Base-by-base conservation (phyloP, 1,140 invertebrate genomes). In the Lepidurus couesii region DNA sequence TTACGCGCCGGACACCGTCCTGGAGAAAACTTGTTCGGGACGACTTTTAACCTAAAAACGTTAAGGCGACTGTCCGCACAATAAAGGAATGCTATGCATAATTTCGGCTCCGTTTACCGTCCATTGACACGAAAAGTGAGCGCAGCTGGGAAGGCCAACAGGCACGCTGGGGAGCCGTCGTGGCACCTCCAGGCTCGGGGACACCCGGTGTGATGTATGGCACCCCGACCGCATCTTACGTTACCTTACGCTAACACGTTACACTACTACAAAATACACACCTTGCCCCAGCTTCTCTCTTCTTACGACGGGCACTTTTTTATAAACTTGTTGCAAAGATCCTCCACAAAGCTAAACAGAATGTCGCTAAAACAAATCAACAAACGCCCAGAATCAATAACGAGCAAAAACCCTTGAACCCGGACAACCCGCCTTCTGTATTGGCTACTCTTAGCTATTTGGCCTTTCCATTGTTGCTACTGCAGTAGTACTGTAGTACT, bases 41-140 rank as follows among this genome's bases (percentile, higher is more conserved):
- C 2, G 34, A 34, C 34, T 34, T 34, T 34, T 34, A 34, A 34
- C 34, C 34, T 34, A 34, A 34, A 34, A 34, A 34, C 34, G 53
- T 65, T 16, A 21, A 21, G 53, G 53, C 5, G n/a, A 65, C 21
- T 65, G 53, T 65, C 53, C 21, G 53, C 53, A 21, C 53, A 65
- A 65, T 65, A 65, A 65, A 65, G 53, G 53, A 65, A 65, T 65
- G 53, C 53, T 65, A 65, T 65, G 53, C 53, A 65, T 65, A 65
- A 65, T 65, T 65, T 65, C 53, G 53, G 53, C 53, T 65, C 53
- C 53, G 53, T 65, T 65, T 65, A 65, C 53, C 53, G 53, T 65
- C 53, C 53, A 65, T 65, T 65, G 53, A 65, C 53, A 65, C 53
- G 53, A 65, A 65, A 65, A 65, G 53, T 16, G 53, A 65, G 53